A percentile compares a stretch with the other conserved stretches of the same genome.
phyloP scores from a whole-genome alignment of 1,140 invertebrate species.

The Zaprionus nigranus region DNA sequence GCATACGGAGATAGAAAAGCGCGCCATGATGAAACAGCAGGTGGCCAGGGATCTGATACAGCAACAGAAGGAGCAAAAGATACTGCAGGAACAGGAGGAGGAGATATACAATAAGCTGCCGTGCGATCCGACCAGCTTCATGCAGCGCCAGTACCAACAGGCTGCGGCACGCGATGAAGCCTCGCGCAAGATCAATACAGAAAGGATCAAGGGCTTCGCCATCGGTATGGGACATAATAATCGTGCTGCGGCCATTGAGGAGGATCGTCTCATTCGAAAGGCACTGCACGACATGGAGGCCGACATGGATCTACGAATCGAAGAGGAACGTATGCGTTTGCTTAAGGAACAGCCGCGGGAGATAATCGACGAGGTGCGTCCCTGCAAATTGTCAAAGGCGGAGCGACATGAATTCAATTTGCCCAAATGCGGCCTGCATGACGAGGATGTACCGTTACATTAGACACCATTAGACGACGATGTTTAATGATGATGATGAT shows the following conservation, averaged over 20 bases:
- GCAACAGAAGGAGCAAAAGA: conserved; percentile 54
- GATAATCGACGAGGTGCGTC: conserved; percentile 44
- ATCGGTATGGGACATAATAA: conserved; percentile 4
- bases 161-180: neutral
- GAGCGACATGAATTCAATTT: conserved; percentile 50
- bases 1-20: conserved; percentile 18
- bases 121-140: conserved; percentile 55
- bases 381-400: conserved; percentile 25
- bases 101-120: conserved; percentile 9
- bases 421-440: neutral
- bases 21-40: conserved; percentile 31
- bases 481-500: neutral
- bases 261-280: conserved; percentile 31
- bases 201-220: conserved; percentile 19
- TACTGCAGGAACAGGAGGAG: conserved; percentile 39
- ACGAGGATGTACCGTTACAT: neutral
- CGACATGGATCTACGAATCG: conserved; percentile 37
- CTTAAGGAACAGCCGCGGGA: conserved; percentile 38
- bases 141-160: conserved; percentile 53
- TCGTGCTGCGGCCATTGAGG: conserved; percentile 30
- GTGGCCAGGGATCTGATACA: conserved; percentile 51
- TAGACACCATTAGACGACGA: neutral
- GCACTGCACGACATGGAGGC: conserved; percentile 38
- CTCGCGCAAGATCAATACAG: conserved; percentile 2
- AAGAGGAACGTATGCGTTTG: conserved; percentile 57